phyloP scores from a whole-genome alignment of 2,113 vertebrate genomes.

The Trichechus manatus region DNA sequence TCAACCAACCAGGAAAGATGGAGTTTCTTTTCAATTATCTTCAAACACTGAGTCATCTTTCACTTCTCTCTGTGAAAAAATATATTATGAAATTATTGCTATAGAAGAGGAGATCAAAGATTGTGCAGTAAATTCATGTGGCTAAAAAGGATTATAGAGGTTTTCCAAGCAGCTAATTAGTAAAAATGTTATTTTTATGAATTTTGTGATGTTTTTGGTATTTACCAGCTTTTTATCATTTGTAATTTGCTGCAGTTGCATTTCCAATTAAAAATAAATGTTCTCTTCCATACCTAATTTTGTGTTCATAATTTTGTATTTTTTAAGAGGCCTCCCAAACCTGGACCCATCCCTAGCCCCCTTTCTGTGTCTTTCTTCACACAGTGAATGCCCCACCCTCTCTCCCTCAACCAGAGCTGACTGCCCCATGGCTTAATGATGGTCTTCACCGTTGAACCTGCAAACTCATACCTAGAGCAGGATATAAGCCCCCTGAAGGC shows the following conservation, averaged over 20 bases:
- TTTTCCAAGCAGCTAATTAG: slow-evolving; percentile 68
- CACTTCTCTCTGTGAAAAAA: slow-evolving; percentile 8
- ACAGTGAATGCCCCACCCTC: too few relatives aligned
- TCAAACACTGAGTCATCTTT: slow-evolving; percentile 42
- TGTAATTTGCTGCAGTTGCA: slow-evolving; percentile 52
- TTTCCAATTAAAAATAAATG: slow-evolving; percentile 56
- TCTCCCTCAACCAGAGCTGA: accelerated
- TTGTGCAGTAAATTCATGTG: not conserved
- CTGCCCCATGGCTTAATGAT: not conserved
- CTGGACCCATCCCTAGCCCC: not conserved
- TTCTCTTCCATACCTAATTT: not conserved
- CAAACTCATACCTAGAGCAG: not conserved
- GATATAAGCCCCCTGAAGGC: not conserved
- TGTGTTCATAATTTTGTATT: slow-evolving; percentile 39
- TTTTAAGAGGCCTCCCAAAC: not conserved
- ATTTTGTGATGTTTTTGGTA: not conserved
- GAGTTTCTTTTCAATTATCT: slow-evolving; percentile 47
- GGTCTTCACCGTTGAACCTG: not conserved
- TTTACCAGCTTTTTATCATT: slow-evolving; percentile 58
- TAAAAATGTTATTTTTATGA: slow-evolving; percentile 62
- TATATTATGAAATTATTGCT: not conserved
- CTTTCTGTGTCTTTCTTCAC: not conserved
- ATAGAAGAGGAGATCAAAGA: slow-evolving; percentile 13
- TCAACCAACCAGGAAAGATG: not conserved
- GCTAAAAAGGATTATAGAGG: not conserved